These are phyloP conservation scores for Drosophila melanica DNA, from an alignment of 1,140 invertebrate species.

Conservation along the genomic window DNA sequence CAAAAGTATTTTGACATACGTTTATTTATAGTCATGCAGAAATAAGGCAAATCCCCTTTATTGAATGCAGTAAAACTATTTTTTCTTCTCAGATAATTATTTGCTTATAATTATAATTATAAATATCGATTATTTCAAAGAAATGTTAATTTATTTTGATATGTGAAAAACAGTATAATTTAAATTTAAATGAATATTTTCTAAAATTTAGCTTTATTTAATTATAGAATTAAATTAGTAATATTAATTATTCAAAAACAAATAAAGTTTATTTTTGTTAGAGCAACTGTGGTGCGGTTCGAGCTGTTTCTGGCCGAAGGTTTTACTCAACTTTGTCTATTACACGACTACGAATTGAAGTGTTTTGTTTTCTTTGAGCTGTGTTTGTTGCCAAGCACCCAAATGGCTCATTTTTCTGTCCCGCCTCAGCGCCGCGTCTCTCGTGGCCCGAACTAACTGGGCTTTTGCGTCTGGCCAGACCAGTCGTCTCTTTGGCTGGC, in stretches of 20 bases:
- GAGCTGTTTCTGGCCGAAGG: constrained; percentile 10
- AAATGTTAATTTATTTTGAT: no score
- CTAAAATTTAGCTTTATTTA: no score
- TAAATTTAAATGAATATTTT: no score
- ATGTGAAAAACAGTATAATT: no score
- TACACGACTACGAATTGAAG: constrained; percentile 47
- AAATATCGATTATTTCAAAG: no score
- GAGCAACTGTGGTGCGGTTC: constrained; percentile 17
- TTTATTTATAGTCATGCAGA: background rate
- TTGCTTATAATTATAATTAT: no score
- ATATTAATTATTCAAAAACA: no score
- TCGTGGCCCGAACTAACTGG: background rate
- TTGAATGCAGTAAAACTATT: no score
- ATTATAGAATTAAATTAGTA: no score
- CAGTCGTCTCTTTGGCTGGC: constrained; percentile 40
- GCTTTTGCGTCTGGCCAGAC: constrained; percentile 34
- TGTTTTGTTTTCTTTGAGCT: constrained; percentile 43
- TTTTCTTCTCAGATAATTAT: no score
- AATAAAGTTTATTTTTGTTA: no score
- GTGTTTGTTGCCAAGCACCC: constrained; percentile 50
- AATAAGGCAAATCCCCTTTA: no score
- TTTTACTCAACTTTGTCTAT: constrained; percentile 48
- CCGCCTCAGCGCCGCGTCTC: background rate
- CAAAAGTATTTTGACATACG: background rate
- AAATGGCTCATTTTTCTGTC: constrained; percentile 25